Evolutionary conservation across 2,888 invertebrate genomes (phyloP), one percentile per base, ranked within the genome.

Genomic region (Yponomeuta evonymella): DNA sequence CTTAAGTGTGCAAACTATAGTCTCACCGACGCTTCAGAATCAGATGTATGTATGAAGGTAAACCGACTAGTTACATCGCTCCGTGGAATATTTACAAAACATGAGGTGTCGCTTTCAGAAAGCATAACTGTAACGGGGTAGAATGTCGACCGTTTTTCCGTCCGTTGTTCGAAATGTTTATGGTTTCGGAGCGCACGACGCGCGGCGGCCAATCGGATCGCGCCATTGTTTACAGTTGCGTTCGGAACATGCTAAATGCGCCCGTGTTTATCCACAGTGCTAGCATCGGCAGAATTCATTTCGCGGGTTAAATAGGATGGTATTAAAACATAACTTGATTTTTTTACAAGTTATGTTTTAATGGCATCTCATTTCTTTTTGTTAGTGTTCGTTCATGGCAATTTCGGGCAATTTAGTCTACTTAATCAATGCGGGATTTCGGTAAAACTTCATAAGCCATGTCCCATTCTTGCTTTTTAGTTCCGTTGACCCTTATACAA

Each of bases 221-320:
- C 48, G 36, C 43, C 72, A 71, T 75, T 75, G 75, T 75, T 75
- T 75, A 75, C 74, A 73, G 36, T 71, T 64, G 66, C 72, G 70
- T 68, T 70, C 70, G 62, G 58, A 73, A 75, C 67, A 71, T 30
- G 68, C 72, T 69, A 65, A 67, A 33, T 63, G 23, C 64, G 70
- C 63, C 30, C 43, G 15, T 67, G 70, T 67, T 67, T 67, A 67
- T 48, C 67, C 67, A 1, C n/a, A 23, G 10, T 23, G 23, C 23
- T 67, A 48, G 67, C 23, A n/a, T 23, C n/a, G 67, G 36, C 67
- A 11, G 48, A 67, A 67, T 67, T 67, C 36, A 65, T 33, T 29
- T 12, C 8, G 33, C 30, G 30, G 30, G 30, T 65, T 30, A 65
- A 65, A 9, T 29, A 23, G 64, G n/a, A 64, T 23, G 23, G 23